Evolutionary conservation across 92 coral and sea anemone species (phyloP).

Genomic region (Palythoa heliodiscus): DNA sequence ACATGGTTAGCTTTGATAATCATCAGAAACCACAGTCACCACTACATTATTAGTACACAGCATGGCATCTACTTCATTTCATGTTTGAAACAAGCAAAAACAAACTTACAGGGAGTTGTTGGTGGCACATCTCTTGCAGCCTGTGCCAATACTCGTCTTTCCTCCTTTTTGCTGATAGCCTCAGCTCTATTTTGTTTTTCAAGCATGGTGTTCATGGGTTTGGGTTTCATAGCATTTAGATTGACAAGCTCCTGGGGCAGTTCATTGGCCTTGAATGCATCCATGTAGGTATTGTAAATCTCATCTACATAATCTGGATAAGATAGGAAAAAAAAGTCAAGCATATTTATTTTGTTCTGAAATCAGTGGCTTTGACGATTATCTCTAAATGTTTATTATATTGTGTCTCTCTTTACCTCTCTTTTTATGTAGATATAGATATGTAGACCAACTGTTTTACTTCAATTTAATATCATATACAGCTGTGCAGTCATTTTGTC

Average conservation of each 20-base stretch:
- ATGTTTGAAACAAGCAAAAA: constrained; percentile 5
- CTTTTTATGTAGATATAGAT: neutral
- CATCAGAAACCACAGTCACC: neutral
- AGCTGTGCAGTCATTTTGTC: constrained; percentile 31
- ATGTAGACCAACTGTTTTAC: neutral
- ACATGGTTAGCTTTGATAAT: neutral
- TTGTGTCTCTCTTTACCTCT: too few relatives aligned
- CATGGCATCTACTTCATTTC: neutral
- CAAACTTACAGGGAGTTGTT: constrained; percentile 29
- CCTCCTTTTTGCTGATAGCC: constrained; percentile 31
- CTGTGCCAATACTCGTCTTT: constrained; percentile 6
- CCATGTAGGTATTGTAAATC: constrained; percentile 20
- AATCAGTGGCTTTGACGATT: constrained; percentile 12
- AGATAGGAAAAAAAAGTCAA: constrained; percentile 18
- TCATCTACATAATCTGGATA: constrained; percentile 40
- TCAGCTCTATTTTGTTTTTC: constrained; percentile 34
- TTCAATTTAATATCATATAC: constrained; percentile 27
- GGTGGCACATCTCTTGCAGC: constrained; percentile 30
- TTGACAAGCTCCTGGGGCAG: constrained; percentile 20
- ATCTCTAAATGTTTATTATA: neutral
- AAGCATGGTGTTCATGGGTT: constrained; percentile 34
- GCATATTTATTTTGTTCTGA: neutral
- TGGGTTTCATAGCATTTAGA: constrained; percentile 15
- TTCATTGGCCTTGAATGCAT: constrained; percentile 31
- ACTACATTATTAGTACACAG: constrained; percentile 23